phyloP scores from a whole-genome alignment of 2,113 vertebrate genomes.

The Onychostoma macrolepis region DNA sequence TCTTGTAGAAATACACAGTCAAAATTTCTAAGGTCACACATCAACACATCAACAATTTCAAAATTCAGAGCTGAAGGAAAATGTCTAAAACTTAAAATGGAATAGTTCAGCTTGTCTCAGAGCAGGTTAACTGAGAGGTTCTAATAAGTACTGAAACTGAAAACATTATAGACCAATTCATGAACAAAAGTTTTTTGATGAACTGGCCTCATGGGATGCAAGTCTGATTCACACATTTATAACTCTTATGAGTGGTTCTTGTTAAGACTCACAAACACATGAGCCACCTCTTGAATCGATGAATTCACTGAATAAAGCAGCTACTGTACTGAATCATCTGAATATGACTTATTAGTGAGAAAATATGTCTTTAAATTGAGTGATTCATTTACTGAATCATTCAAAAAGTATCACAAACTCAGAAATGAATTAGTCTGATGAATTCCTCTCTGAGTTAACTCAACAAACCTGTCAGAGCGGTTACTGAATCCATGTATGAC shows the following conservation, averaged over 20 bases:
- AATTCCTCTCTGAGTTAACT: background rate
- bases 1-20: conserved; percentile 12
- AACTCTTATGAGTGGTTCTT: no score
- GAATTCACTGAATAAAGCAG: no score
- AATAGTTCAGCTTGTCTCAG: conserved; percentile 1
- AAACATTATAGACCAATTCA: background rate
- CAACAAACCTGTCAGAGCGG: no score
- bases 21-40: background rate
- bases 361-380: no score
- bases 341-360: background rate
- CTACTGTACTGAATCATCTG: no score
- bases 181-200: background rate
- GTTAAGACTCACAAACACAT: no score
- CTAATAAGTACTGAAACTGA: background rate
- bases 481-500: background rate
- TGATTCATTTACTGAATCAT: no score
- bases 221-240: no score
- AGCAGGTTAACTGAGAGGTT: background rate
- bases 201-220: no score
- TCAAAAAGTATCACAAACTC: background rate
- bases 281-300: no score
- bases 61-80: background rate
- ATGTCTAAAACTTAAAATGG: background rate
- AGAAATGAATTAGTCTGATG: background rate
- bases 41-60: background rate